Evolutionary conservation across 2,888 invertebrate species (phyloP).

Genomic region (Pegoplata infirma): DNA sequence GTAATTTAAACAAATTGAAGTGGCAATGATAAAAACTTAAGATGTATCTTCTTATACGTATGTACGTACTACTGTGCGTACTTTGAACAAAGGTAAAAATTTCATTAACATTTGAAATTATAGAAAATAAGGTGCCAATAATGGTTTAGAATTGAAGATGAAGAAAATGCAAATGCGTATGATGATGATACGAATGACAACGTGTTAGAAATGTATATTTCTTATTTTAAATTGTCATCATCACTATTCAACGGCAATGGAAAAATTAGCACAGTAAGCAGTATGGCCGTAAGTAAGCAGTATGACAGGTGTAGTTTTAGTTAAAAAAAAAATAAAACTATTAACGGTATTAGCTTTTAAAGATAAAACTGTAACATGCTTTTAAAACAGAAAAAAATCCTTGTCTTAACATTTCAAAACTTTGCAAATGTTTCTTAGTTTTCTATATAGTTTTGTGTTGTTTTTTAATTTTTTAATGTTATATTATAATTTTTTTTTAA

Average conservation of each 20-base stretch:
- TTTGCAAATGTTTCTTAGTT: too few species aligned
- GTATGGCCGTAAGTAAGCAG: too few species aligned
- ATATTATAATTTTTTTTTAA: too few species aligned
- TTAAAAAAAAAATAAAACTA: too few species aligned
- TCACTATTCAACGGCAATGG: not conserved
- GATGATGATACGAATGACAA: not conserved
- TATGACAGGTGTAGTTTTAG: too few species aligned
- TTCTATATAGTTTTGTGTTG: too few species aligned
- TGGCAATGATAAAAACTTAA: slow-evolving; percentile 21
- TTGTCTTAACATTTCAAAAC: too few species aligned
- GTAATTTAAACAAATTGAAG: slow-evolving; percentile 59
- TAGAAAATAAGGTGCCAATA: slow-evolving; percentile 53
- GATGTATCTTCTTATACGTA: slow-evolving; percentile 5
- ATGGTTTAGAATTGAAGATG: not conserved
- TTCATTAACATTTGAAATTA: slow-evolving; percentile 55
- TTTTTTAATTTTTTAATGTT: too few species aligned
- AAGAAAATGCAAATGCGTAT: slow-evolving; percentile 38
- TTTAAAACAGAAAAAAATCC: too few species aligned
- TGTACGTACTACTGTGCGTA: not conserved
- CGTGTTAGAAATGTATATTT: slow-evolving; percentile 31
- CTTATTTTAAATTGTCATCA: slow-evolving; percentile 10
- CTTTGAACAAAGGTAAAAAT: slow-evolving; percentile 25
- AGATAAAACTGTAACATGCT: too few species aligned
- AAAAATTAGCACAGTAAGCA: not conserved
- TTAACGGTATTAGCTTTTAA: too few species aligned